A percentile compares a stretch with the other conserved stretches of the same genome.
phyloP scores from a whole-genome alignment of 2,113 vertebrate species.

The Passerina amoena region DNA sequence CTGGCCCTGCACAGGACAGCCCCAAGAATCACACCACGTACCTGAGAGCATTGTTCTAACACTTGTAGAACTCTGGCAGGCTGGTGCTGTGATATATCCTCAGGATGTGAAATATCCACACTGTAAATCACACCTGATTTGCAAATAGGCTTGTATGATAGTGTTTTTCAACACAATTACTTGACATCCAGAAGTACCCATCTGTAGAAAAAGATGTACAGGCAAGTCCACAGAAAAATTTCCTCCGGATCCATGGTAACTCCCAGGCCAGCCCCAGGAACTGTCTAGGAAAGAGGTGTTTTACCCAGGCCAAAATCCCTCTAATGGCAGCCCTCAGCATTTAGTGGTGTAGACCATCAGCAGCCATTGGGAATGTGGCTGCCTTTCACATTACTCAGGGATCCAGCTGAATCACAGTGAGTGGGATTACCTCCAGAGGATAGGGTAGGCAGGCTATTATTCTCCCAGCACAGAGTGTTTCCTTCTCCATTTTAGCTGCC shows the following conservation, averaged over 20 bases:
- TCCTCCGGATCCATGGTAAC: neutral
- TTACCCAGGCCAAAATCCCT: neutral
- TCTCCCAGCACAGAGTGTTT: neutral
- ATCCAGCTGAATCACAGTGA: neutral
- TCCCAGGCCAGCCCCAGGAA: neutral
- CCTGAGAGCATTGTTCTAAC: neutral
- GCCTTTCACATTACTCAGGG: neutral
- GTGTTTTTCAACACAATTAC: neutral
- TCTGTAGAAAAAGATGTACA: neutral
- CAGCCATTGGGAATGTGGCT: rapidly evolving
- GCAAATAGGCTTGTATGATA: neutral
- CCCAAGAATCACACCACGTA: neutral
- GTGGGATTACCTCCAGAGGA: neutral
- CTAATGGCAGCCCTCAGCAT: neutral
- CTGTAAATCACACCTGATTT: neutral
- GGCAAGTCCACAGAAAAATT: neutral
- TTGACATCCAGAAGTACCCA: neutral
- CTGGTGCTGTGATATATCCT: neutral
- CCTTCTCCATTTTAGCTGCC: neutral
- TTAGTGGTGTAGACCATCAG: neutral
- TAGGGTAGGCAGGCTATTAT: neutral
- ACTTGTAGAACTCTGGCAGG: neutral
- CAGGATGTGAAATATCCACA: neutral
- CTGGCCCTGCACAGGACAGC: neutral
- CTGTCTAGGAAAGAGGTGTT: neutral